Conservation (phyloP, 2,888 invertebrate species). For the Thysanoteuthis rhombus region DNA sequence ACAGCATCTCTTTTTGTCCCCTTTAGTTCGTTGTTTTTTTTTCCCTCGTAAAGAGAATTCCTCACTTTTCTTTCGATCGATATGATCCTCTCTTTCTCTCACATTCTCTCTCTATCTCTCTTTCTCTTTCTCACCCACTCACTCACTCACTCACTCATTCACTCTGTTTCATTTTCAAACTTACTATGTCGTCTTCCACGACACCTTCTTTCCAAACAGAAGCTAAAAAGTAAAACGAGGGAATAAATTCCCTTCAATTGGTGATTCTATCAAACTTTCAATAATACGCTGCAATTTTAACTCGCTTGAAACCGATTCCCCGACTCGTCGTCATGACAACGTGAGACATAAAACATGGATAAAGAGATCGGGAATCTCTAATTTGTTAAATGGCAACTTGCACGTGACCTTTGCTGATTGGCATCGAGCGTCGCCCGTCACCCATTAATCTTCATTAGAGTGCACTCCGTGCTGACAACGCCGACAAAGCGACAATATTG, state of each 20-base stretch:
- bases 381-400: constrained; percentile 28
- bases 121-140: not conserved
- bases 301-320: not conserved
- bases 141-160: not conserved
- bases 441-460: constrained; percentile 29
- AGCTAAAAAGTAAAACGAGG: not conserved
- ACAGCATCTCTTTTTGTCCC: not conserved
- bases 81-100: not conserved
- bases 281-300: not conserved
- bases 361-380: constrained; percentile 25
- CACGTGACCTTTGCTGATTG: constrained; percentile 29
- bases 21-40: not conserved
- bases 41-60: not conserved
- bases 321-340: not conserved
- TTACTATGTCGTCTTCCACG: not conserved
- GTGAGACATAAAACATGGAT: not conserved
- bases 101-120: not conserved
- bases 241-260: not conserved
- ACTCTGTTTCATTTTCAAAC: not conserved
- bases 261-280: not conserved
- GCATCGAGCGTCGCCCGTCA: not conserved
- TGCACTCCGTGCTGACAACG: not conserved
- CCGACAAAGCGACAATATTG: not conserved
- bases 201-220: not conserved
- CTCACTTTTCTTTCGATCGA: not conserved